A percentile compares a stretch with the other conserved stretches of the same genome.
These are phyloP conservation scores for Coturnix japonica DNA, from an alignment of 2,113 vertebrate species.

Conservation along the genomic window DNA sequence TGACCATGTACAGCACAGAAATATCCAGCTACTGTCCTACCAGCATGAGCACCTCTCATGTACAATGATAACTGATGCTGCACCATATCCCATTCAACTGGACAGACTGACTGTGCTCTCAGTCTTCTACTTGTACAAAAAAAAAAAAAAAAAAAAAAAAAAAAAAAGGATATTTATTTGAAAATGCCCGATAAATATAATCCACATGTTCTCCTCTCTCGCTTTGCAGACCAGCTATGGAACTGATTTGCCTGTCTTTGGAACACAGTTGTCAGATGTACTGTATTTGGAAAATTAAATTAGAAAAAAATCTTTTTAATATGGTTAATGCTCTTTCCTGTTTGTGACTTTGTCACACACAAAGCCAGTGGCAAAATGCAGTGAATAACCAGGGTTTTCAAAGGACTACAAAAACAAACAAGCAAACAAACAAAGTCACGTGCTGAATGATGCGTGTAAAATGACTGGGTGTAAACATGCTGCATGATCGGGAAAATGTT, in stretches of 20 bases:
- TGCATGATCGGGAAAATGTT: conserved; percentile 19
- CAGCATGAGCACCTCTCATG: neutral
- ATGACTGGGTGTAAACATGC: conserved; percentile 15
- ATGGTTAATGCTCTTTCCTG: conserved; percentile 31
- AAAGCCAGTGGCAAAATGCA: conserved; percentile 10
- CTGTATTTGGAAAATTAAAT: conserved; percentile 34
- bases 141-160: neutral
- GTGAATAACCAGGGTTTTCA: neutral
- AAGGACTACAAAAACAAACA: neutral
- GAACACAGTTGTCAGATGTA: neutral
- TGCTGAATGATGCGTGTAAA: conserved; percentile 32
- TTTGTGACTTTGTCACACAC: conserved; percentile 38
- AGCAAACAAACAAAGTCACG: neutral
- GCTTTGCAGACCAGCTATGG: neutral
- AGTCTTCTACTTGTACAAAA: neutral
- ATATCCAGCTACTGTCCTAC: neutral
- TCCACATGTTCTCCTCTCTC: neutral
- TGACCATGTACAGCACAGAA: neutral
- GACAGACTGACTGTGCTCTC: neutral
- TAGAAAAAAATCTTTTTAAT: conserved; percentile 52
- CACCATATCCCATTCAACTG: neutral
- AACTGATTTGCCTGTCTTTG: conserved; percentile 36
- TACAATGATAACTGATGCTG: neutral
- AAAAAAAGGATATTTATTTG: neutral
- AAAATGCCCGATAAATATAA: neutral